Evolutionary conservation across 2,888 invertebrate species (phyloP).

Genomic region (Plusia festucae): DNA sequence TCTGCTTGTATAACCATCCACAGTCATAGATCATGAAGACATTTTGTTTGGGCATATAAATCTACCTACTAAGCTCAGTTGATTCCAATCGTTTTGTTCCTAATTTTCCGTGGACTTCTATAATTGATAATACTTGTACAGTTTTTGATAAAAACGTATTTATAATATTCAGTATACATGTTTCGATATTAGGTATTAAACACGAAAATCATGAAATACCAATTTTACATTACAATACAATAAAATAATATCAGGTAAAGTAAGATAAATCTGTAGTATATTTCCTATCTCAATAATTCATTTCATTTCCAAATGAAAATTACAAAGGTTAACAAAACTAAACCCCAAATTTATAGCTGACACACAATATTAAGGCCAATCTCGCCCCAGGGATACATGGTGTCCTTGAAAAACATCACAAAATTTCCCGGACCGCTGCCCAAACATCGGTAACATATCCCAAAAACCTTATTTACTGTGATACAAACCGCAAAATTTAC

Average conservation of each 20-base stretch:
- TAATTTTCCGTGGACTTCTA: too few relatives aligned
- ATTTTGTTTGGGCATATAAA: too few relatives aligned
- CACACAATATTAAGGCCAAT: slow-evolving; percentile 13
- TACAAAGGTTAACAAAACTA: neutral
- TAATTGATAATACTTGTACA: too few relatives aligned
- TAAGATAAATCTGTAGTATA: neutral
- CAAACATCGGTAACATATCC: slow-evolving; percentile 39
- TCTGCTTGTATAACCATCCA: too few relatives aligned
- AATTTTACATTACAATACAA: too few relatives aligned
- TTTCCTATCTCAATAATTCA: neutral
- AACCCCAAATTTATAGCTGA: neutral
- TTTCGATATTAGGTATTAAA: too few relatives aligned
- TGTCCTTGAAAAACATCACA: slow-evolving; percentile 44
- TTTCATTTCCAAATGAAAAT: neutral
- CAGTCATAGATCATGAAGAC: too few relatives aligned
- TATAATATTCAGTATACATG: too few relatives aligned
- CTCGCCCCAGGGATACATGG: slow-evolving; percentile 27
- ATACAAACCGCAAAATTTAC: slow-evolving; percentile 43
- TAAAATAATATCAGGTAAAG: neutral
- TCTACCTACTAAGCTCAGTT: too few relatives aligned
- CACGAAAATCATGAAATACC: too few relatives aligned
- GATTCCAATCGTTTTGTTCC: too few relatives aligned
- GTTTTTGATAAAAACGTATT: too few relatives aligned
- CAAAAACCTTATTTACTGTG: slow-evolving; percentile 24
- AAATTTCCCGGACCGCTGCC: slow-evolving; percentile 17